These are phyloP conservation scores for Drosophila prolongata DNA, from an alignment of 2,888 invertebrate species.

Conservation along the genomic window DNA sequence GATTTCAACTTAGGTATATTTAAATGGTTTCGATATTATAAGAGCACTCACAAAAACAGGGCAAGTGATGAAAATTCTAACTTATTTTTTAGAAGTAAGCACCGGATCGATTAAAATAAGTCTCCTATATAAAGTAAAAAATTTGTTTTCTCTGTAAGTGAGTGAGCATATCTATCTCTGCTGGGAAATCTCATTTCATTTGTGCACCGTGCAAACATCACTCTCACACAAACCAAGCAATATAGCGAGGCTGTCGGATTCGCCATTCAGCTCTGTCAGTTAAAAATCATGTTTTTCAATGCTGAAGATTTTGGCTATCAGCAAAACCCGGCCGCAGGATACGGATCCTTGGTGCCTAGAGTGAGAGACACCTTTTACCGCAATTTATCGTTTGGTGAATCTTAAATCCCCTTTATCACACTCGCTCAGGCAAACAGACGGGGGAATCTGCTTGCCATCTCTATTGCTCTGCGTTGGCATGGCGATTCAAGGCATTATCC, in stretches of 20 bases:
- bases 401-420: constrained; percentile 65
- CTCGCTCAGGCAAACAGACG: constrained; percentile 44
- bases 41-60: too few species aligned
- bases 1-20: too few species aligned
- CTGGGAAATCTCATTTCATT: constrained; percentile 75
- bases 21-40: too few species aligned
- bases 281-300: constrained; percentile 75
- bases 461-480: constrained; percentile 16
- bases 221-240: constrained; percentile 7
- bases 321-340: constrained; percentile 51
- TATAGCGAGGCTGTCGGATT: constrained; percentile 17
- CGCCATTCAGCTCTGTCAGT: constrained; percentile 66
- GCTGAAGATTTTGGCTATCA: constrained; percentile 64
- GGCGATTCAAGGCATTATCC: constrained; percentile 50
- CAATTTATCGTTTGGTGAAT: constrained; percentile 74
- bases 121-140: neutral
- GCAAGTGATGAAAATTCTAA: too few species aligned
- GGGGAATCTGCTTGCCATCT: constrained; percentile 24
- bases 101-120: too few species aligned
- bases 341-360: constrained; percentile 32
- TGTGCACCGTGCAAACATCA: constrained; percentile 56
- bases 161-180: constrained; percentile 54
- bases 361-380: constrained; percentile 72
- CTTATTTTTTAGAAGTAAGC: too few species aligned
- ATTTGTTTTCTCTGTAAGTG: constrained; percentile 22